Conservation (phyloP, 2,113 vertebrate species). For the Probosciger aterrimus region DNA sequence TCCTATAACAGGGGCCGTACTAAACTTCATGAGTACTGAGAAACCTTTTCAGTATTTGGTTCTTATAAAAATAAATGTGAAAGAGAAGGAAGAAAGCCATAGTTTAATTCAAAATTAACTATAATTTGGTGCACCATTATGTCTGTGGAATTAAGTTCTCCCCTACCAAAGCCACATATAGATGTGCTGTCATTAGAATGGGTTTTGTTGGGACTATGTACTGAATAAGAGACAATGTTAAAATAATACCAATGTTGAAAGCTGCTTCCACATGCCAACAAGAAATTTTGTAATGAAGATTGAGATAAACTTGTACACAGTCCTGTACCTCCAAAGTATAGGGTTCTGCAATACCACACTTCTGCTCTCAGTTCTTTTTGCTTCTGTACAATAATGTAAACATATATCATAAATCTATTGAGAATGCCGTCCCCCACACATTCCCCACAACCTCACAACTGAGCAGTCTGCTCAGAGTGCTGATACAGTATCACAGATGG, state of each 20-base stretch:
- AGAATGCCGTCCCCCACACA: not conserved
- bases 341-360: not conserved
- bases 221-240: not conserved
- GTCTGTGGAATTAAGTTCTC: not conserved
- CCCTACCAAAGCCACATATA: rapidly evolving
- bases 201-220: not conserved
- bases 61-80: not conserved
- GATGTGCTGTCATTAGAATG: not conserved
- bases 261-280: not conserved
- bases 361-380: not conserved
- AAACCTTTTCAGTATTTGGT: not conserved
- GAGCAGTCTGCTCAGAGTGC: not conserved
- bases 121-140: too few species aligned
- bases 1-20: not conserved
- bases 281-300: not conserved
- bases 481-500: not conserved
- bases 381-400: not conserved
- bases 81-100: not conserved
- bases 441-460: not conserved
- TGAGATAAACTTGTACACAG: not conserved
- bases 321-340: not conserved
- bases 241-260: not conserved
- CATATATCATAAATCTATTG: not conserved
- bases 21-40: rapidly evolving
- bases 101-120: not conserved